Evolutionary conservation across 1,140 invertebrate species (phyloP).

Genomic region (Drosophila littoralis): DNA sequence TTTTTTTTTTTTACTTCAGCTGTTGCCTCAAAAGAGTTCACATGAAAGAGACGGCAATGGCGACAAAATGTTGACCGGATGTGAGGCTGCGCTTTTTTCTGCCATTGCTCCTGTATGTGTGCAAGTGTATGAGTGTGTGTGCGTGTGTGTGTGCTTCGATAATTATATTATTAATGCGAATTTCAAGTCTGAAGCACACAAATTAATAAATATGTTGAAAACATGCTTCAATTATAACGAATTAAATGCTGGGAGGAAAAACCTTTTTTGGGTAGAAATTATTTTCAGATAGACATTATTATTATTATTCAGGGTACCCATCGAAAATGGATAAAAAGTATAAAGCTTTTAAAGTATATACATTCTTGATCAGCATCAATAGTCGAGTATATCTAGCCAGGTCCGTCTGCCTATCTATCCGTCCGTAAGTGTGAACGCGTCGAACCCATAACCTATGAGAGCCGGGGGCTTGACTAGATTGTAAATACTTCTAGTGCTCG

Average conservation of each 20-base stretch:
- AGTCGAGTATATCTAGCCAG: too few relatives aligned
- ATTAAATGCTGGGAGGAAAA: neutral
- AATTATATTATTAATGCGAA: slow-evolving; percentile 82
- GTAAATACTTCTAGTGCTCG: too few relatives aligned
- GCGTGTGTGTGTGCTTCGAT: slow-evolving; percentile 33
- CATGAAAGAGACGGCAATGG: slow-evolving; percentile 71
- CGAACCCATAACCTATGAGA: too few relatives aligned
- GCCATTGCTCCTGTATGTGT: slow-evolving; percentile 35
- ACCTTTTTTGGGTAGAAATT: neutral
- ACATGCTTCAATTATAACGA: slow-evolving; percentile 29
- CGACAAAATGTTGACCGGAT: slow-evolving; percentile 82
- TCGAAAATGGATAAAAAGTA: too few relatives aligned
- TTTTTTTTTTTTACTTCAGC: slow-evolving; percentile 39
- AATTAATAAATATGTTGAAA: slow-evolving; percentile 69
- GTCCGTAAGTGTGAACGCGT: too few relatives aligned
- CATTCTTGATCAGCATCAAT: too few relatives aligned
- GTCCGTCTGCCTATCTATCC: too few relatives aligned
- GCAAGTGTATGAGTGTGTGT: neutral
- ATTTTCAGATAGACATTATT: too few relatives aligned
- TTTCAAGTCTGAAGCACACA: slow-evolving; percentile 57
- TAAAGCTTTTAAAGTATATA: too few relatives aligned
- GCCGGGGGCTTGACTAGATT: too few relatives aligned
- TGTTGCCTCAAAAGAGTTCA: slow-evolving; percentile 74
- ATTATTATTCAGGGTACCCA: too few relatives aligned
- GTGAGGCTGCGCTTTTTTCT: slow-evolving; percentile 77